These are phyloP conservation scores for Morelia viridis DNA, from an alignment of 2,797 vertebrate genomes.

Conservation along the genomic window DNA sequence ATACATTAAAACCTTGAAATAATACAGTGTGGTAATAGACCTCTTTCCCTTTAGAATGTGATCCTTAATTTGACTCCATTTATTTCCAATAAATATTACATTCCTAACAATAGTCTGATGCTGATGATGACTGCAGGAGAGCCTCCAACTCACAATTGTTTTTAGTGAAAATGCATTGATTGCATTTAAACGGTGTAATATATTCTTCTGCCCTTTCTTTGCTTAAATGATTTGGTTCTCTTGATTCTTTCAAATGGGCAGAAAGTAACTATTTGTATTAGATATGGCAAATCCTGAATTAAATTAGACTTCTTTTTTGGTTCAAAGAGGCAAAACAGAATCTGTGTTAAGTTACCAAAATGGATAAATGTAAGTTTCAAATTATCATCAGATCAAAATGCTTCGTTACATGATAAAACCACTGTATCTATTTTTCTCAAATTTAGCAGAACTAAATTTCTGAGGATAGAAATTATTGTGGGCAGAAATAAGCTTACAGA, in stretches of 20 bases:
- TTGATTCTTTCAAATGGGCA: neutral
- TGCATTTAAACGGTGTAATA: neutral
- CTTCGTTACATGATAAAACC: too few species aligned
- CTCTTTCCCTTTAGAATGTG: neutral
- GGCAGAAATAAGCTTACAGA: too few species aligned
- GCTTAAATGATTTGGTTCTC: neutral
- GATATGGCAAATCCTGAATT: too few species aligned
- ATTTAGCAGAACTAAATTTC: too few species aligned
- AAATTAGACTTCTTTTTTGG: too few species aligned
- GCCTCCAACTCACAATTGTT: neutral
- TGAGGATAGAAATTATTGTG: too few species aligned
- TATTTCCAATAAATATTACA: neutral
- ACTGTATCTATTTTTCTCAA: too few species aligned
- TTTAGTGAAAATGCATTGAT: neutral
- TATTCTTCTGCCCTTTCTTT: neutral
- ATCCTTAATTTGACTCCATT: neutral
- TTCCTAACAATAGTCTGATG: neutral
- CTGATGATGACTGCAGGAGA: neutral
- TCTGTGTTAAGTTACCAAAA: too few species aligned
- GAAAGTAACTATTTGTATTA: neutral
- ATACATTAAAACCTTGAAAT: slow-evolving; percentile 14
- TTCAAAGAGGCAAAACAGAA: too few species aligned
- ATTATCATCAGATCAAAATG: too few species aligned
- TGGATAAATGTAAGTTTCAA: too few species aligned
- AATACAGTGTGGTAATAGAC: neutral